Conservation (phyloP, 2,888 invertebrate genomes). For the Tetropium fuscum region DNA sequence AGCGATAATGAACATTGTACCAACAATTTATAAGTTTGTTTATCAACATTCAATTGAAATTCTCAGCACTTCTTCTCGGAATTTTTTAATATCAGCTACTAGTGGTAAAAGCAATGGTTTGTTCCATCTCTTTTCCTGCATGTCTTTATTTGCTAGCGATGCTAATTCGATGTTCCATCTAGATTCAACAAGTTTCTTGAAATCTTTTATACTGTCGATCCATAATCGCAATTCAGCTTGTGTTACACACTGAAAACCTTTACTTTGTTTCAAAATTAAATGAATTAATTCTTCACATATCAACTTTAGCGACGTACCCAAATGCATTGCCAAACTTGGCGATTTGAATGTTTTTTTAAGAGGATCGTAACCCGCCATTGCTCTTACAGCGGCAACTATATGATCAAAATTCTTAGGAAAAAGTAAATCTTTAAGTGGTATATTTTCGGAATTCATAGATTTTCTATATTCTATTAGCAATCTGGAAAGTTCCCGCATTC, state of each 20-base stretch:
- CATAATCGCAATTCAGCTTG: not conserved
- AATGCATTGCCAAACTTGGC: conserved; percentile 35
- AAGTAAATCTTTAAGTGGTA: conserved; percentile 7
- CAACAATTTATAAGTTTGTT: conserved; percentile 32
- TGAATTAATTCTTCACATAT: conserved; percentile 38
- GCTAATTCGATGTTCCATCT: conserved; percentile 8
- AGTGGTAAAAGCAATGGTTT: conserved; percentile 9
- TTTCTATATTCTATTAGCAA: conserved; percentile 26
- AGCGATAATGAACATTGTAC: conserved; percentile 30
- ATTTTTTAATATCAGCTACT: conserved; percentile 8
- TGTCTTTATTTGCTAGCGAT: conserved; percentile 12
- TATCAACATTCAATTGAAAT: not conserved
- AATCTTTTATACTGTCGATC: conserved; percentile 3
- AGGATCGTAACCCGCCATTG: conserved; percentile 32
- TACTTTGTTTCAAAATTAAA: conserved; percentile 1
- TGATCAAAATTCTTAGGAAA: conserved; percentile 24
- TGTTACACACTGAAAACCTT: not conserved
- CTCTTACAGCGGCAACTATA: conserved; percentile 29
- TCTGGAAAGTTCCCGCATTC: conserved; percentile 33
- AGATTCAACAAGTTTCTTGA: not conserved
- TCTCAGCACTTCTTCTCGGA: not conserved
- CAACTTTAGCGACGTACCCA: conserved; percentile 43
- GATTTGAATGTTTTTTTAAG: conserved; percentile 36
- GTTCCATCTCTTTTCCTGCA: conserved; percentile 6
- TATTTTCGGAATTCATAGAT: conserved; percentile 5